Conservation (phyloP, 2,888 invertebrate species). For the Amphimallon solstitiale region DNA sequence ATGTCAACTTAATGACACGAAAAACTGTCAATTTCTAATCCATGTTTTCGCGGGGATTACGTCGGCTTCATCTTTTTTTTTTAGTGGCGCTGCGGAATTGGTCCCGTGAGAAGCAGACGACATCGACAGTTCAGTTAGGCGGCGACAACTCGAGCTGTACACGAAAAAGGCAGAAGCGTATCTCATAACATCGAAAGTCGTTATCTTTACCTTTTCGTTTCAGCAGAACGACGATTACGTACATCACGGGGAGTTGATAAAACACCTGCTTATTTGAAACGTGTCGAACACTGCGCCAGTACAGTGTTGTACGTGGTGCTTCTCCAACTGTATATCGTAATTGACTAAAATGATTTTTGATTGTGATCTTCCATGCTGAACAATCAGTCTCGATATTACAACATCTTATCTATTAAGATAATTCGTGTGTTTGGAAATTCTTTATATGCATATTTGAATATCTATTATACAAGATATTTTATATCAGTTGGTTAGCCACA, state of each 20-base stretch:
- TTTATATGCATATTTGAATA: no score
- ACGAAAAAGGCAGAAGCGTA: conserved; percentile 2
- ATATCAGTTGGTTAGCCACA: no score
- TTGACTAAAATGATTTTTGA: conserved; percentile 2
- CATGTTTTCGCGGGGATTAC: conserved; percentile 15
- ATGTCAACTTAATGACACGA: conserved; percentile 19
- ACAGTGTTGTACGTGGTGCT: neutral
- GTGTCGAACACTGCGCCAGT: neutral
- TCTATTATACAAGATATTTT: no score
- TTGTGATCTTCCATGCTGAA: neutral
- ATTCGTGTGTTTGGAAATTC: no score
- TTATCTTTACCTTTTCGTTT: neutral
- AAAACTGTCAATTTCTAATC: conserved; percentile 31
- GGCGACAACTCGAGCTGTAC: conserved; percentile 1
- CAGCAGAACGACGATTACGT: neutral
- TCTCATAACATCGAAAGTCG: conserved; percentile 1
- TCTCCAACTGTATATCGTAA: neutral
- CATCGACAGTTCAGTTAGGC: neutral
- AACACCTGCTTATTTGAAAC: conserved; percentile 16
- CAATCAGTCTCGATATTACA: no score
- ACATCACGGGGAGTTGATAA: neutral
- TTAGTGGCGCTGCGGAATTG: conserved; percentile 18
- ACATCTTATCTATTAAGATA: no score
- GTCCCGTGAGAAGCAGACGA: conserved; percentile 1
- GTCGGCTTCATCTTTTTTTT: conserved; percentile 19